Conservation (phyloP, 1,140 invertebrate species). For the honey bee (Apis mellifera) region DNA sequence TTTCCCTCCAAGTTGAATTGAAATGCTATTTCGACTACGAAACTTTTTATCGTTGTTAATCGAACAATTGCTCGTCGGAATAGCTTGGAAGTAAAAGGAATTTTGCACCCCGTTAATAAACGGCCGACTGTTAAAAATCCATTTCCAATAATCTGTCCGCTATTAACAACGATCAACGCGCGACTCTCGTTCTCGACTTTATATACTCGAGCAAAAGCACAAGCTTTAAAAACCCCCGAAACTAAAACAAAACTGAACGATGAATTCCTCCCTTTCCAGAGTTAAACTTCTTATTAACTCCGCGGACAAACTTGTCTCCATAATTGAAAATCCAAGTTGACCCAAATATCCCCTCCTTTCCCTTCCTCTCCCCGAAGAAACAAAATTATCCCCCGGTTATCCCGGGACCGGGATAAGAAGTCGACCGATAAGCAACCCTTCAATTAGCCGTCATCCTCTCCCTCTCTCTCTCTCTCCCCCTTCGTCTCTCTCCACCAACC, state of each 20-base stretch:
- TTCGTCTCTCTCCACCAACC: neutral
- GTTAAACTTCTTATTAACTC: neutral
- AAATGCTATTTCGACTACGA: no score
- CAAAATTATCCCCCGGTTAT: neutral
- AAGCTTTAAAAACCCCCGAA: neutral
- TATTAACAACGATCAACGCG: neutral
- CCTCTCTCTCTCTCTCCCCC: no score
- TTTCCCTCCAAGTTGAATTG: no score
- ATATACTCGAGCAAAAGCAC: neutral
- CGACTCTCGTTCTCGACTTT: neutral
- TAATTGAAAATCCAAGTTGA: constrained; percentile 8
- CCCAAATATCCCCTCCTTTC: neutral
- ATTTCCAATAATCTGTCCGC: neutral
- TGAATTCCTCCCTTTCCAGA: neutral
- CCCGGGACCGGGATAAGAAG: neutral
- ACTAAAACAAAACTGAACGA: neutral
- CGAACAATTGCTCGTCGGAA: no score
- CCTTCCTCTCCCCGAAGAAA: neutral
- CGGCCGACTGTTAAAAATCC: neutral
- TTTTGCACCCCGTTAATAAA: neutral
- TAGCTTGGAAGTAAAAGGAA: neutral
- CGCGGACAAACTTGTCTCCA: neutral
- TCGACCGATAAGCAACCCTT: constrained; percentile 2
- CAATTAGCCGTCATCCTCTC: constrained; percentile 23
- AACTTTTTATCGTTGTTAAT: no score